A percentile compares a stretch with the other conserved stretches of the same genome.
phyloP scores from a whole-genome alignment of 2,888 invertebrate genomes.

The Podabrus alpinus region DNA sequence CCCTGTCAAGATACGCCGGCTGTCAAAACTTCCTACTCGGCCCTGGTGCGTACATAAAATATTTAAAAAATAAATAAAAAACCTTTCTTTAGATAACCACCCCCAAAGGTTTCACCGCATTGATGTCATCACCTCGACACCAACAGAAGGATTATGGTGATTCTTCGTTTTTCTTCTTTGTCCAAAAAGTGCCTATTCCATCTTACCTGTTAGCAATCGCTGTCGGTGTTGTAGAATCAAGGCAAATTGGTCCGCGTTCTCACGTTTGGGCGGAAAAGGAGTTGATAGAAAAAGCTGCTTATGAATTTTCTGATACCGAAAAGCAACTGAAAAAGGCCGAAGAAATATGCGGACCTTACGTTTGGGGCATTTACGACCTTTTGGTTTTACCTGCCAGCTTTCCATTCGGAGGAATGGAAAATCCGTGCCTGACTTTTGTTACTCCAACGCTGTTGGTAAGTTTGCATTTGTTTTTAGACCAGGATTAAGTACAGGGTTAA shows the following conservation, averaged over 20 bases:
- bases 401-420: conserved; percentile 97
- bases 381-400: conserved; percentile 91
- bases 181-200: conserved; percentile 82
- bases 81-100: conserved; percentile 64
- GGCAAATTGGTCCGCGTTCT: conserved; percentile 77
- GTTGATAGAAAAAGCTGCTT: conserved; percentile 79
- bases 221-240: conserved; percentile 78
- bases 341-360: conserved; percentile 83
- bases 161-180: conserved; percentile 61
- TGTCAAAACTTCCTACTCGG: conserved; percentile 80
- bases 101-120: conserved; percentile 73
- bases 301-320: conserved; percentile 89
- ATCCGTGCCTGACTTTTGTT: conserved; percentile 93
- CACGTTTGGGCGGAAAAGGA: conserved; percentile 90
- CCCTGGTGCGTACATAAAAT: conserved; percentile 58
- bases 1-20: conserved; percentile 94
- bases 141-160: conserved; percentile 53
- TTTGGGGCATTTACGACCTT: conserved; percentile 89
- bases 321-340: conserved; percentile 82
- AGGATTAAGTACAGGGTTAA: too few species aligned
- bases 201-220: conserved; percentile 90
- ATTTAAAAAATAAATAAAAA: too few species aligned
- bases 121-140: conserved; percentile 84
- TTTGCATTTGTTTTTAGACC: too few species aligned
- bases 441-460: conserved; percentile 87